Conservation (phyloP, 2,797 vertebrate genomes). For the Halcyon smyrnensis region DNA sequence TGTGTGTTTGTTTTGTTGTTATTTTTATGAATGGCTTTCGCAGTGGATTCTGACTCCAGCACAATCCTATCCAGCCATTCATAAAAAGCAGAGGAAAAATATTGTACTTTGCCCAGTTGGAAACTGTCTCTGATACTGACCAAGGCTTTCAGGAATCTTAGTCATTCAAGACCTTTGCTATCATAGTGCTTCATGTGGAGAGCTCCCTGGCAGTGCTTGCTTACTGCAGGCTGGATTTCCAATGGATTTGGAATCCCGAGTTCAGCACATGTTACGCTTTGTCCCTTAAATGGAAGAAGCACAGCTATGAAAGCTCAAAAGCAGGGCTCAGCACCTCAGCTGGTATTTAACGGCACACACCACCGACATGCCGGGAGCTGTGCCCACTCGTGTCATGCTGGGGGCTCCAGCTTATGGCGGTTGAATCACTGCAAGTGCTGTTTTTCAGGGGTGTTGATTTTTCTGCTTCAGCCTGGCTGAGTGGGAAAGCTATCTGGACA, state of each 20-base stretch:
- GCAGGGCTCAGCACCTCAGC: background rate
- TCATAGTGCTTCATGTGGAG: background rate
- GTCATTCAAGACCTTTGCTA: constrained; percentile 49
- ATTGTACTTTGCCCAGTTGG: constrained; percentile 65
- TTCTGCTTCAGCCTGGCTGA: background rate
- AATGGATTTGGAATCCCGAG: background rate
- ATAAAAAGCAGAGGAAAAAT: constrained; percentile 77
- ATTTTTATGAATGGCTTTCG: constrained; percentile 86
- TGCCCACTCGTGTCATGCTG: background rate
- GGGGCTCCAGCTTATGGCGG: background rate
- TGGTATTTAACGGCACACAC: background rate
- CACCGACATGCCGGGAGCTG: rapidly evolving
- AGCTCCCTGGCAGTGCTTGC: background rate
- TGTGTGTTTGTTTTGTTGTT: constrained; percentile 77
- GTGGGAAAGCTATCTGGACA: background rate
- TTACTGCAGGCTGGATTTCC: background rate
- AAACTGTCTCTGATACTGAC: constrained; percentile 60
- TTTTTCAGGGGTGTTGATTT: background rate
- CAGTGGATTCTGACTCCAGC: constrained; percentile 64
- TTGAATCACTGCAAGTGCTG: background rate
- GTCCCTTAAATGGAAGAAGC: constrained; percentile 38
- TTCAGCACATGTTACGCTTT: background rate
- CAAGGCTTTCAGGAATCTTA: constrained; percentile 59
- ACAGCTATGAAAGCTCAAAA: background rate
- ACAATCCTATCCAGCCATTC: constrained; percentile 78